phyloP scores from a whole-genome alignment of 1,140 invertebrate species.

The Leptinotarsa defecta region DNA sequence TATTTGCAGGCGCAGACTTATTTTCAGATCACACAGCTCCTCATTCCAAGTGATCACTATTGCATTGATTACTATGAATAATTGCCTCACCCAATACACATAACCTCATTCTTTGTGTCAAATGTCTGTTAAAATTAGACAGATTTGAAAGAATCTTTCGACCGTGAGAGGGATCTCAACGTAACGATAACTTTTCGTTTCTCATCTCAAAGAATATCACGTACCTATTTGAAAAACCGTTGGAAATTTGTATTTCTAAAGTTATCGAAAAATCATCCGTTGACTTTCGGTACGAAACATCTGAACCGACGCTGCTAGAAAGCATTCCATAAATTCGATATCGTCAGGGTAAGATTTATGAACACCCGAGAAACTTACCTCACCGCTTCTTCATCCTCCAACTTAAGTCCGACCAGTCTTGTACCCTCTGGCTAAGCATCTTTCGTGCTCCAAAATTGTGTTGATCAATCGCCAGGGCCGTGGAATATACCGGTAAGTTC shows the following conservation, averaged over 20 bases:
- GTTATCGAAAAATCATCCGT: too few species aligned
- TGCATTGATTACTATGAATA: too few species aligned
- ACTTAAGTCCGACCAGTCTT: neutral
- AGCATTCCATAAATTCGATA: neutral
- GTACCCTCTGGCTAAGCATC: neutral
- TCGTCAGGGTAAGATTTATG: conserved; percentile 2
- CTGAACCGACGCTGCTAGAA: neutral
- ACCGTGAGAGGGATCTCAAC: too few species aligned
- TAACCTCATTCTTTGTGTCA: too few species aligned
- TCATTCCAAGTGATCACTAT: too few species aligned
- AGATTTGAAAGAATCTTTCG: neutral
- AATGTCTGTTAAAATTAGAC: neutral
- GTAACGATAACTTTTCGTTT: neutral
- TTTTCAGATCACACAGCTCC: too few species aligned
- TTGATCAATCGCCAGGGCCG: conserved; percentile 32
- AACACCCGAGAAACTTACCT: neutral
- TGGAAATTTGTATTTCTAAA: too few species aligned
- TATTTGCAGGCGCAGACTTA: too few species aligned
- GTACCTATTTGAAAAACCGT: neutral
- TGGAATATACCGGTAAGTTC: conserved; percentile 34
- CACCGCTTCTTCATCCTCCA: conserved; percentile 9
- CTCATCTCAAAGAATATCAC: neutral
- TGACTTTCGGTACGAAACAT: too few species aligned
- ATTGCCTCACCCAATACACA: too few species aligned
- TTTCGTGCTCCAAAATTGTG: conserved; percentile 23